Percentiles rank a stretch among this genome's conserved stretches.
Evolutionary conservation across 1,140 invertebrate species (phyloP).

Genomic region (Melanaphis sacchari): DNA sequence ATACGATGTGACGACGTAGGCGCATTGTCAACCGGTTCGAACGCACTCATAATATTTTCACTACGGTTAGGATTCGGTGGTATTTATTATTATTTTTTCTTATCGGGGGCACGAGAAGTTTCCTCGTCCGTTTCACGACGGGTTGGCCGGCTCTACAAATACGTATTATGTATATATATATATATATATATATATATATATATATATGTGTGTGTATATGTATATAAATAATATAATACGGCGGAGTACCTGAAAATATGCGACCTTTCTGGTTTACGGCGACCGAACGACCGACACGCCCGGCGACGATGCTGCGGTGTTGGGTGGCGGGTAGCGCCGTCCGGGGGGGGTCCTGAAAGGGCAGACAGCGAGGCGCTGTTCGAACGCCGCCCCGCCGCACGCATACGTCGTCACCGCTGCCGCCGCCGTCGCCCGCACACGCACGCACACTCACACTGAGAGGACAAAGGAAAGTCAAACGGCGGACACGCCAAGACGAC

Average conservation of each 20-base stretch:
- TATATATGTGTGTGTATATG: background rate
- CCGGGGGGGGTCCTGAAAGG: conserved; percentile 59
- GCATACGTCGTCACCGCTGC: background rate
- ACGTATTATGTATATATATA: background rate
- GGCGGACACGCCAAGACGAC: conserved; percentile 10
- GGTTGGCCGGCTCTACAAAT: background rate
- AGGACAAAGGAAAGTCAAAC: conserved; percentile 58
- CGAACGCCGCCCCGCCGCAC: conserved; percentile 23
- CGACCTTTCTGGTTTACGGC: conserved; percentile 54
- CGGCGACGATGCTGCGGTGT: conserved; percentile 60
- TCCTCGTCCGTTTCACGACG: background rate
- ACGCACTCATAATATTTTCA: background rate
- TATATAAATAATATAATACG: conserved; percentile 8
- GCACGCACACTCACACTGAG: background rate
- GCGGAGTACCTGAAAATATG: conserved; percentile 54
- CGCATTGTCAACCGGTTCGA: conserved; percentile 31
- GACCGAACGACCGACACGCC: background rate
- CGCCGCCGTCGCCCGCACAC: background rate
- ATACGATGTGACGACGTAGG: background rate
- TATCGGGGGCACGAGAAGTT: conserved; percentile 43
- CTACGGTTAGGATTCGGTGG: background rate
- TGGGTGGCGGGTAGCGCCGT: conserved; percentile 58
- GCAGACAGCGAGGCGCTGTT: conserved; percentile 58
- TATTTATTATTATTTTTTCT: conserved; percentile 33
- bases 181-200: background rate